phyloP scores from a whole-genome alignment of 2,113 vertebrate genomes.

The Chitala chitala region DNA sequence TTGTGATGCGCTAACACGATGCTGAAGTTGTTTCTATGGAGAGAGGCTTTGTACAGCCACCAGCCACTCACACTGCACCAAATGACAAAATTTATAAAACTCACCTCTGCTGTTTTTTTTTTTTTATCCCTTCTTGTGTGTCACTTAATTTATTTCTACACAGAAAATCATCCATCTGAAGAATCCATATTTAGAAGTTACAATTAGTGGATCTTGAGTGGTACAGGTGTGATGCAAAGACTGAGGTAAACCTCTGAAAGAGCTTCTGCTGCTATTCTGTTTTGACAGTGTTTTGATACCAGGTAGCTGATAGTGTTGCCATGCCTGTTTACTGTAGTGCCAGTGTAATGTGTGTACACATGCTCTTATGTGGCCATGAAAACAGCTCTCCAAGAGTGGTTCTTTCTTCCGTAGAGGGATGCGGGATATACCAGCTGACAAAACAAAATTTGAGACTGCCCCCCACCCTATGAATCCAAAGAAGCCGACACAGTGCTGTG shows the following conservation, averaged over 20 bases:
- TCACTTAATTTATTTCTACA: conserved; percentile 55
- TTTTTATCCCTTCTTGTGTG: conserved; percentile 53
- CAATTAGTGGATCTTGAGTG: conserved; percentile 31
- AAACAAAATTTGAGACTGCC: too few relatives aligned
- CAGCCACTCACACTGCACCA: conserved; percentile 48
- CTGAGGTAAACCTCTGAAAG: background rate
- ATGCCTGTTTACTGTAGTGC: too few relatives aligned
- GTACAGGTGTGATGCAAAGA: background rate
- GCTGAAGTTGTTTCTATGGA: conserved; percentile 48
- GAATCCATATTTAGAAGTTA: conserved; percentile 54
- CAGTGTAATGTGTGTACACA: too few relatives aligned
- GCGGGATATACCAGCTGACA: too few relatives aligned
- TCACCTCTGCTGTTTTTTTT: conserved; percentile 35
- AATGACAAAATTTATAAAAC: conserved; percentile 6
- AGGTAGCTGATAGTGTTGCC: background rate
- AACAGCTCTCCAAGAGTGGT: too few relatives aligned
- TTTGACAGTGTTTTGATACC: background rate
- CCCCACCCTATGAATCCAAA: too few relatives aligned
- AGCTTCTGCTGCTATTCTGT: background rate
- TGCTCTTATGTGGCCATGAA: too few relatives aligned
- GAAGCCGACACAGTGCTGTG: too few relatives aligned
- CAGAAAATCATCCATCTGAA: conserved; percentile 56
- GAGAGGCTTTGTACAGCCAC: conserved; percentile 51
- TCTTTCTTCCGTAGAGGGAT: too few relatives aligned
- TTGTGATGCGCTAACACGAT: conserved; percentile 12